Evolutionary conservation across 2,113 vertebrate species (phyloP), one percentile per base, ranked within the genome.

Genomic region (Pterocles gutturalis): DNA sequence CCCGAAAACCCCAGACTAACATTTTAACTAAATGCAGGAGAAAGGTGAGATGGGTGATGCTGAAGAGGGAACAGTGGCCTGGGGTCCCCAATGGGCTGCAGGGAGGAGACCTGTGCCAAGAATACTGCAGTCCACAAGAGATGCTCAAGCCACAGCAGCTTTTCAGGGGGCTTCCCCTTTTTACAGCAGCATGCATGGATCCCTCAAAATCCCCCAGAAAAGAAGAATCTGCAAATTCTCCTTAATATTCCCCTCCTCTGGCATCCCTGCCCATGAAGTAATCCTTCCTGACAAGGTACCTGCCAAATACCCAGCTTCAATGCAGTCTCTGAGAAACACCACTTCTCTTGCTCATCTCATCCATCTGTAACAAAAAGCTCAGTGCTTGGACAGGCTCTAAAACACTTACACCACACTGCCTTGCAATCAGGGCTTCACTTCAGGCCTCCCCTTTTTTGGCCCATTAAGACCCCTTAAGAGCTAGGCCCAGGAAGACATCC

Each of bases 301-400:
- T 55, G 77, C 64, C 89, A 53, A 81, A 77, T 1, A 54, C 14
- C 17, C 38, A 14, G 28, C 34, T 49, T 17, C 62, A 11, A 0
- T 0, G 16, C 0, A 0, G 8, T 21, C 33, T 57, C 36, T 6
- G 46, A 65, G 54, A 81, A 89, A 83, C 38, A 12, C 31, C 64
- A 5, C n/a, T 38, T 69, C 14, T 46, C 66, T 25, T 11, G 16
- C 61, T 87, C 48, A 66, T 33, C 41, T 76, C 62, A 25, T 5
- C 54, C 76, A 15, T 10, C 38, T 41, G 15, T 14, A 48, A 45
- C 33, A 54, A 38, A 55, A 18, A 61, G 29, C 38, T 22, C 1
- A 0, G 41, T 0, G 2, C 60, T 49, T 26, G 45, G 36, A 6
- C 0, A 0, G 41, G 3, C 2, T 6, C 46, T 26, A 46, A 55